Evolutionary conservation across 1,140 invertebrate species (phyloP), one percentile per base, ranked within the genome.

Genomic region (Zaprionus lachaisei): DNA sequence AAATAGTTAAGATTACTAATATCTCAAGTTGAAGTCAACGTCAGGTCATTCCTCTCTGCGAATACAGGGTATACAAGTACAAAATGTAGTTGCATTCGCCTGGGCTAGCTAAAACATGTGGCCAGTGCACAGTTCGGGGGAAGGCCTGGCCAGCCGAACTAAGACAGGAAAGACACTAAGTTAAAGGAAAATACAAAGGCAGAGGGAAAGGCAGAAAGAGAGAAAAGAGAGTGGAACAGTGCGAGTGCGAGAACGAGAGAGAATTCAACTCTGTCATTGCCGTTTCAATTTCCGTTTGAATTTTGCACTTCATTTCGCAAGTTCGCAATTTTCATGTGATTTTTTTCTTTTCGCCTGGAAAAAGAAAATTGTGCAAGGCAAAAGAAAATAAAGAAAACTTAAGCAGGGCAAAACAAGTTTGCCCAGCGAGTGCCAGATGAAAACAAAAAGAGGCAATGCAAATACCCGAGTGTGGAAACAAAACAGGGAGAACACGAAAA

Each of bases 241-340:
- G 57, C 38, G 34, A 64, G 51, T 20, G 54, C 47, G 66, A 63
- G 37, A 67, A 15, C 41, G 38, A 61, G 11, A 51, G 51, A 71
- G 69, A 75, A 82, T 64, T 89, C 79, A 76, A 87, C 83, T 83
- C 84, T 86, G 85, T 90, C 85, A 90, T 90, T 90, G 85, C 85
- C 85, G 82, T 90, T 90, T 90, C 85, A 90, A 90, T 90, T 90
- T 90, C 85, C 85, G 85, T 90, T 90, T 90, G 86, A 90, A 90
- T 90, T 90, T 90, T 90, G 85, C 86, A 90, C 85, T 90, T 90
- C 85, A 90, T 90, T 90, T 90, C 85, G 85, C 85, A 90, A 90
- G 85, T 85, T 90, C 79, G 85, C 85, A 90, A 90, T 89, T 90
- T 89, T 89, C 85, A 84, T 74, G 57, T 79, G 60, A 74, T 74